Evolutionary conservation across 2,797 vertebrate genomes (phyloP), one percentile per base, ranked within the genome.

Genomic region (Periophthalmus magnuspinnatus): DNA sequence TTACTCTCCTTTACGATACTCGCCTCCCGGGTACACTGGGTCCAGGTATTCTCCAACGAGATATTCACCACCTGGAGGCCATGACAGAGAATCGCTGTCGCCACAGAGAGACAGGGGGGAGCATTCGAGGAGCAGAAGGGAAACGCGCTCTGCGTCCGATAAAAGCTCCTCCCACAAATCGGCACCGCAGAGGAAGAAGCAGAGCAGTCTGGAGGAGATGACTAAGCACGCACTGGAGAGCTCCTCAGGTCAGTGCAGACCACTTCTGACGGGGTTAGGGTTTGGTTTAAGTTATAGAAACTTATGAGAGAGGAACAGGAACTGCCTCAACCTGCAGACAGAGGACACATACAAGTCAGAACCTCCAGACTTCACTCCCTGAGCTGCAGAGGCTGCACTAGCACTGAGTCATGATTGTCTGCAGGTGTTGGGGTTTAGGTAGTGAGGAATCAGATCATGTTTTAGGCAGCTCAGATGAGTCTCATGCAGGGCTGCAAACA

Each of bases 211-310:
- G 32, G 88, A 92, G 58, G 82, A 45, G 21, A 71, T 93, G 34
- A 89, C 90, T 0, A 93, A 90, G 81, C 92, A 85, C 59, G 75
- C 93, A 4, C 81, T 93, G 59, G 75, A 92, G 76, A 84, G 48
- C 5, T 65, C 86, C 24, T 80, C 93, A 87, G 90, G 93, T 94
- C 69, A 59, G 82, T 69, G 41, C 41, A 45, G 11, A 45, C 13
- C 13, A 45, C 4, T 16, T 45, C 10, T 45, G 41, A 45, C 5
- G 34, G 34, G 7, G 34, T 36, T 4, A 4, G 41, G 3, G 11
- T 28, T n/a, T n/a, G n/a, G n/a, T n/a, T n/a, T 28, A 28, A 28
- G 28, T 14, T 45, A 41, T 3, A 14, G 41, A 45, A 14, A 45
- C 41, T 41, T 14, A 45, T 45, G 41, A 14, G 41, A 45, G 13